A percentile compares a stretch with the other conserved stretches of the same genome.
These are phyloP conservation scores for Odiellus spinosus DNA, from an alignment of 2,888 invertebrate genomes.

Conservation along the genomic window DNA sequence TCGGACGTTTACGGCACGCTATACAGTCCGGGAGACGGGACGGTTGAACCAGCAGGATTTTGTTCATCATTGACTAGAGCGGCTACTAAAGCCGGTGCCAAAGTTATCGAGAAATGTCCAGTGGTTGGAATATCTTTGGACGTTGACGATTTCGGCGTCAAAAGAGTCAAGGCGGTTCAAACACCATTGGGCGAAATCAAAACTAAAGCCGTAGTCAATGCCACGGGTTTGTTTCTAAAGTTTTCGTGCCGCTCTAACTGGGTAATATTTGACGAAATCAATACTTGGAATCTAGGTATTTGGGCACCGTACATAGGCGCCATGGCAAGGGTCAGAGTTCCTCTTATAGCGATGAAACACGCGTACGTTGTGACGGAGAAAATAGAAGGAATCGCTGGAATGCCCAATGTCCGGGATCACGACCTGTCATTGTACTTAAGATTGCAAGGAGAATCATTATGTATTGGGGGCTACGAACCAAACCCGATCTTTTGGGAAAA, in stretches of 20 bases:
- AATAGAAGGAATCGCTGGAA: constrained; percentile 54
- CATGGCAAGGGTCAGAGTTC: constrained; percentile 50
- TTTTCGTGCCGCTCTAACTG: no score
- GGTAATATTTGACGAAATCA: no score
- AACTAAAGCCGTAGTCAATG: constrained; percentile 60
- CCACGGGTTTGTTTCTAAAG: constrained; percentile 35
- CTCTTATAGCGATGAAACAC: constrained; percentile 68
- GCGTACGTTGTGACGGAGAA: constrained; percentile 69
- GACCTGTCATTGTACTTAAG: constrained; percentile 67
- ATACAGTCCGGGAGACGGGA: constrained; percentile 63
- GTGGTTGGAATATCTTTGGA: constrained; percentile 53
- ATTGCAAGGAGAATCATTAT: constrained; percentile 63
- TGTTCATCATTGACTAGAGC: constrained; percentile 55
- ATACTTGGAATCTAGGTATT: no score
- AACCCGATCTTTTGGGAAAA: constrained; percentile 66
- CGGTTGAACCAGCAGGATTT: constrained; percentile 66
- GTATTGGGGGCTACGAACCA: constrained; percentile 71
- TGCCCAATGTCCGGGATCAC: constrained; percentile 70
- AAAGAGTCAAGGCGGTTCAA: constrained; percentile 55
- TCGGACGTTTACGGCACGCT: constrained; percentile 56
- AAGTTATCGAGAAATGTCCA: constrained; percentile 58
- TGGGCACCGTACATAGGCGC: constrained; percentile 63
- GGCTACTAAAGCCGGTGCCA: constrained; percentile 52
- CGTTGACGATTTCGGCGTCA: constrained; percentile 43
- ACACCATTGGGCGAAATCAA: constrained; percentile 58